Base-by-base conservation (phyloP, 2,113 vertebrate genomes). In the Gavialis gangeticus region DNA sequence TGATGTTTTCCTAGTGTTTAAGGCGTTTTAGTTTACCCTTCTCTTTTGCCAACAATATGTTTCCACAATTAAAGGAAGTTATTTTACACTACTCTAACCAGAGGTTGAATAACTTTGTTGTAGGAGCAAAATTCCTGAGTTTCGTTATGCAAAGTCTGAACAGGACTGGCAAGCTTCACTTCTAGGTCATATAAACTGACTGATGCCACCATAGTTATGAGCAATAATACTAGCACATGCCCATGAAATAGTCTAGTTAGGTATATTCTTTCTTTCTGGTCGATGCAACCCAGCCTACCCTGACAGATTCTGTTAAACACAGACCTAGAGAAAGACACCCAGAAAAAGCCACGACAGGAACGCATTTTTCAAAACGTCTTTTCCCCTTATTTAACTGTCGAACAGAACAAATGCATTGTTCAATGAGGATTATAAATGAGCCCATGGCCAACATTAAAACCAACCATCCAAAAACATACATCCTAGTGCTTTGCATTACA, bases 361-460 rank as follows among this genome's bases (percentile, higher is more conserved):
- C 96, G 94, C 97, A 97, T 97, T 97, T 96, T 97, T 97, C 97
- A 97, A 97, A 93, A 96, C 94, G 97, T 95, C 95, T 97, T 97
- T 96, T 87, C 87, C 94, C 90, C 95, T 96, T 95, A 97, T 97
- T 97, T 96, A 97, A 91, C 97, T 97, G 96, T 96, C 91, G 75
- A 96, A 87, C 75, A 95, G 96, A 97, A 97, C 94, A 96, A 97
- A 97, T 0, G 1, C 82, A 95, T 97, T 97, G 97, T 97, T 91
- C 94, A 83, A 88, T 12, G 3, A 82, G 85, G 90, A 97, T 97
- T 97, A 97, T 95, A 97, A 97, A 97, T 93, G 95, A 97, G 92
- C 85, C 77, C 90, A 87, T 86, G 84, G 79, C 87, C 94, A 92
- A 78, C 89, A 92, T 95, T 81, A 94, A 88, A 94, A 85, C 90